Conservation (phyloP, 2,113 vertebrate genomes). For the Ifrita kowaldi region DNA sequence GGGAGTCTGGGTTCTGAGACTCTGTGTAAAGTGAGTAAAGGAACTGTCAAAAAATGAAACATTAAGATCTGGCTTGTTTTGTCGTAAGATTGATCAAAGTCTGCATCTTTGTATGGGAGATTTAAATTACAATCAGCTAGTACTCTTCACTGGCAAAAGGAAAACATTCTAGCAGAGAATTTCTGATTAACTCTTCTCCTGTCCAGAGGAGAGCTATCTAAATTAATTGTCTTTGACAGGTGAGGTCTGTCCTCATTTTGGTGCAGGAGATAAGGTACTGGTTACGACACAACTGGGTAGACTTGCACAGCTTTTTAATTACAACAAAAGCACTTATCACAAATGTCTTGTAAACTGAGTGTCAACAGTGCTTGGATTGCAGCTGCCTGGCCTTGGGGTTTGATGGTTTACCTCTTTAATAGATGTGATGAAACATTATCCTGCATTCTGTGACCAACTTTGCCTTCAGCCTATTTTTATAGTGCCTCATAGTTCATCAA, state of each 20-base stretch:
- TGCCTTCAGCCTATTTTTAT: background rate
- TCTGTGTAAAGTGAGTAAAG: background rate
- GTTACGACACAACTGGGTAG: background rate
- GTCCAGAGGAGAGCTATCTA: constrained; percentile 3
- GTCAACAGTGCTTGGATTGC: background rate
- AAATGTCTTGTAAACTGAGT: constrained; percentile 9
- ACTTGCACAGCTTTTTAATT: constrained; percentile 43
- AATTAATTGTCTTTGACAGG: constrained; percentile 40
- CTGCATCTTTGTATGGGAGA: background rate
- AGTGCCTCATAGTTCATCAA: background rate
- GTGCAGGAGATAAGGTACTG: constrained; percentile 20
- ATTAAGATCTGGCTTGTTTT: background rate
- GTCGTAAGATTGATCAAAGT: background rate
- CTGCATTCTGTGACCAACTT: background rate
- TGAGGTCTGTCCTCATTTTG: constrained; percentile 41
- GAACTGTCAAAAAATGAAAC: background rate
- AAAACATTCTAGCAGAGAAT: background rate
- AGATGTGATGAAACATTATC: background rate
- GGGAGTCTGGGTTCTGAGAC: background rate
- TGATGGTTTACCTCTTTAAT: background rate
- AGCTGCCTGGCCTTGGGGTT: background rate
- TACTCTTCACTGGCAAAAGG: background rate
- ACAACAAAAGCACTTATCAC: constrained; percentile 11
- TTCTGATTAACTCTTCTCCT: constrained; percentile 39
- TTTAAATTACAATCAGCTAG: background rate